Base-by-base conservation (phyloP, 2,113 vertebrate species). In the Balaenoptera acutorostrata region DNA sequence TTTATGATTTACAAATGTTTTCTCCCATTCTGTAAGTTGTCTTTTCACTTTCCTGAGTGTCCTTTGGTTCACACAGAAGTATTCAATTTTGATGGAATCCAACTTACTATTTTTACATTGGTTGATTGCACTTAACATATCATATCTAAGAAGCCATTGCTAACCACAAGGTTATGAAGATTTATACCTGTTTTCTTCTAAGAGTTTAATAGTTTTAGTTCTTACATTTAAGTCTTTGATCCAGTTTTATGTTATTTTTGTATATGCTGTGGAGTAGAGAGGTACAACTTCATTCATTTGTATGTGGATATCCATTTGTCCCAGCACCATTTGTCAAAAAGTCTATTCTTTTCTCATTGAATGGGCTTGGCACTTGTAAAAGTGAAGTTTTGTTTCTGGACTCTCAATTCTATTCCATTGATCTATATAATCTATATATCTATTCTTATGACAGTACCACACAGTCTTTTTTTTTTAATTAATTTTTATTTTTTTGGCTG, bases 171-270 rank as follows among this genome's bases (percentile, higher is more conserved):
- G 13, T 83, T 61, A 68, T 68, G 66, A 75, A 64, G 64, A 52
- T 52, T 77, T 92, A 61, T 7, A 71, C 5, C 15, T 41, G 4
- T 89, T 96, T 86, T 72, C 9, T 94, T 39, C 57, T 84, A 84
- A 78, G 69, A 44, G 9, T 55, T 88, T 39, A 20, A 52, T 55
- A 80, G 15, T 83, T 92, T 78, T 88, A 64, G 39, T 12, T 82
- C 27, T 89, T 93, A 75, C 13, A 71, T 82, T 72, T 69, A 61
- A 10, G 41, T 89, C 29, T 88, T 68, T 87, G 68, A 44, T 83
- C 55, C n/a, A 87, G 33, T 85, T 97, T 88, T 44, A 77, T 17
- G 66, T 88, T 69, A 66, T 71, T 84, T 93, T 88, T 96, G 31
- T 44, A 44, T 71, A 66, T 46, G 82, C 25, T 78, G 1, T 69